Base-by-base conservation (phyloP, 2,113 vertebrate species). In the Pachypanchax playfairii region DNA sequence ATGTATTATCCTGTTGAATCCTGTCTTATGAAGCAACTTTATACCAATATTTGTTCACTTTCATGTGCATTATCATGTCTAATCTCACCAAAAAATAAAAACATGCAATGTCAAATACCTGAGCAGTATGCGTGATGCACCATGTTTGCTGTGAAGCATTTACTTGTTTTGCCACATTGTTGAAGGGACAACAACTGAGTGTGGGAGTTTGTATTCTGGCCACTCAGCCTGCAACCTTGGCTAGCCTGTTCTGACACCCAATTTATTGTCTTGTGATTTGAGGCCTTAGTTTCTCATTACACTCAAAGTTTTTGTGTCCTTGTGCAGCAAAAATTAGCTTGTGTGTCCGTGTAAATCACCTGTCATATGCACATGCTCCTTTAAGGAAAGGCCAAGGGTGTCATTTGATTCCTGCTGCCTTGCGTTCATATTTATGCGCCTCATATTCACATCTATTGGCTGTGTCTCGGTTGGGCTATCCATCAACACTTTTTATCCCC, bases 381-480 rank as follows among this genome's bases (percentile, higher is more conserved):
- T 94, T 96, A 94, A 94, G 92, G 94, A 95, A 90, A 95, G 95
- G 94, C 94, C 95, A 94, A 93, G 94, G 94, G 95, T 96, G 93
- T 92, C 91, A 91, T 96, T 96, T 93, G 70, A 90, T 90, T 87
- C 88, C 80, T 77, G 74, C 82, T 77, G 85, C 85, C 86, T 88
- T 92, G 93, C 94, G 93, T 95, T 94, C 94, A 95, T 98, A 96
- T 98, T 98, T 98, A 98, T 97, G 94, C 92, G 91, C 94, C 94
- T 96, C 95, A 96, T 98, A 95, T 95, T 94, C 93, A 94, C 92
- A 91, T 95, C 85, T 93, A 94, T 94, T 95, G 94, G 93, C 93
- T 92, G 92, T 93, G 94, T 94, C 94, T 96, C 94, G 63, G 90
- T 93, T 92, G 93, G 86, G 80, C 94, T 89, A 96, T 96, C 94